phyloP scores from a whole-genome alignment of 2,113 vertebrate genomes.

The Paraplagusia blochii region DNA sequence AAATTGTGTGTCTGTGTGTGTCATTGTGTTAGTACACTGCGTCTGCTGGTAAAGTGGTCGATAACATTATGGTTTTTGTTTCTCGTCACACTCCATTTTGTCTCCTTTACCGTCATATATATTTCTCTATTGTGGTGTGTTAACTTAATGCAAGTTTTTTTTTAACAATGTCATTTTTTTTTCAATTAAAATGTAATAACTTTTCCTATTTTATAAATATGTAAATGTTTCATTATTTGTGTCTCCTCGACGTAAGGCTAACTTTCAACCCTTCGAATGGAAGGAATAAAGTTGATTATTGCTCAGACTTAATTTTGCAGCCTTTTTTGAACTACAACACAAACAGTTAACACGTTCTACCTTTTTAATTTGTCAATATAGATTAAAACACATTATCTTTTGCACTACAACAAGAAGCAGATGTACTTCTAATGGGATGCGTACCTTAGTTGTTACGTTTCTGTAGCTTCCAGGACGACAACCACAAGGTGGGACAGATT shows the following conservation, averaged over 20 bases:
- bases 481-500: too few species aligned
- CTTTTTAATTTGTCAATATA: too few species aligned
- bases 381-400: too few species aligned
- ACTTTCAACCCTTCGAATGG: too few species aligned
- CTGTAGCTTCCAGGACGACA: too few species aligned
- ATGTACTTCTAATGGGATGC: too few species aligned
- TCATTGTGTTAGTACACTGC: neutral
- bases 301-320: too few species aligned
- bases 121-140: slow-evolving; percentile 33
- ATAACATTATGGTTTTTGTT: slow-evolving; percentile 18
- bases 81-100: slow-evolving; percentile 35
- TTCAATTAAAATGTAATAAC: slow-evolving; percentile 60
- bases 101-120: slow-evolving; percentile 32
- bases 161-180: slow-evolving; percentile 27
- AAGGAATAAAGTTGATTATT: too few species aligned
- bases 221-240: slow-evolving; percentile 9
- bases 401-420: too few species aligned
- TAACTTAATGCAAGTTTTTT: slow-evolving; percentile 67
- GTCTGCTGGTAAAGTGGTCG: slow-evolving; percentile 9
- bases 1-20: slow-evolving; percentile 15
- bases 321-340: too few species aligned
- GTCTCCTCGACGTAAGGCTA: neutral
- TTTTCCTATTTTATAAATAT: slow-evolving; percentile 25
- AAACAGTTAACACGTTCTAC: too few species aligned
- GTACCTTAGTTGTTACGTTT: too few species aligned